These are phyloP conservation scores for Tragopan temminckii DNA, from an alignment of 2,797 vertebrate genomes.

Conservation along the genomic window DNA sequence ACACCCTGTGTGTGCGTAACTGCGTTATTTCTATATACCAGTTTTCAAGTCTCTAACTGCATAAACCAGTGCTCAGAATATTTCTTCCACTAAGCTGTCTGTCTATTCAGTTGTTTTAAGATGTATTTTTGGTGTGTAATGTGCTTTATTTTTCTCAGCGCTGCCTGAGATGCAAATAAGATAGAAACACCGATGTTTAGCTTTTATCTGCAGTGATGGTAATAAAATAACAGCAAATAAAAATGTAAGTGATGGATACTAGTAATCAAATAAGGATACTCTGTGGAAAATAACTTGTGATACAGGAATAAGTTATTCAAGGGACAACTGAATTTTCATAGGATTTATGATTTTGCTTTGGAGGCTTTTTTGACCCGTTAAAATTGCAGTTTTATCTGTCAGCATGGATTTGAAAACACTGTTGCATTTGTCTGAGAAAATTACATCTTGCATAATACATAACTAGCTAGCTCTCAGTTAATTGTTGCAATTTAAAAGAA, in stretches of 20 bases:
- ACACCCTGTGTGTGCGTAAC: background rate
- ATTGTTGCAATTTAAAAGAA: constrained; percentile 37
- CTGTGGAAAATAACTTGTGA: constrained; percentile 9
- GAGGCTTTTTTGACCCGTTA: constrained; percentile 42
- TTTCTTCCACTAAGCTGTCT: background rate
- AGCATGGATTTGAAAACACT: constrained; percentile 48
- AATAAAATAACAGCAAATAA: constrained; percentile 1
- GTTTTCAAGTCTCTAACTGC: background rate
- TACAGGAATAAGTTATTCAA: constrained; percentile 43
- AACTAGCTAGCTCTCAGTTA: constrained; percentile 11
- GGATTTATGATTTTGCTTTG: constrained; percentile 45
- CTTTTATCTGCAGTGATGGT: background rate
- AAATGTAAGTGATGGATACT: background rate
- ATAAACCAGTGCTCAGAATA: background rate
- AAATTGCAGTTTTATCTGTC: constrained; percentile 50
- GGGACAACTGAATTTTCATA: constrained; percentile 26
- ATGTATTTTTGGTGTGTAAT: background rate
- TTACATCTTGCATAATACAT: constrained; percentile 21
- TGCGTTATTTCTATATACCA: background rate
- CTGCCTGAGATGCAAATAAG: background rate
- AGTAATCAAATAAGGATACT: constrained; percentile 5
- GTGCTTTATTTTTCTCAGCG: background rate
- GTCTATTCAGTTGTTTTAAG: background rate
- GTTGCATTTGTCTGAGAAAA: constrained; percentile 47
- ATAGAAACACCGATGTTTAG: background rate